Percentiles rank a stretch among this genome's conserved stretches.
Evolutionary conservation across 2,113 vertebrate genomes (phyloP).

Genomic region (Speoplatyrhinus poulsoni): DNA sequence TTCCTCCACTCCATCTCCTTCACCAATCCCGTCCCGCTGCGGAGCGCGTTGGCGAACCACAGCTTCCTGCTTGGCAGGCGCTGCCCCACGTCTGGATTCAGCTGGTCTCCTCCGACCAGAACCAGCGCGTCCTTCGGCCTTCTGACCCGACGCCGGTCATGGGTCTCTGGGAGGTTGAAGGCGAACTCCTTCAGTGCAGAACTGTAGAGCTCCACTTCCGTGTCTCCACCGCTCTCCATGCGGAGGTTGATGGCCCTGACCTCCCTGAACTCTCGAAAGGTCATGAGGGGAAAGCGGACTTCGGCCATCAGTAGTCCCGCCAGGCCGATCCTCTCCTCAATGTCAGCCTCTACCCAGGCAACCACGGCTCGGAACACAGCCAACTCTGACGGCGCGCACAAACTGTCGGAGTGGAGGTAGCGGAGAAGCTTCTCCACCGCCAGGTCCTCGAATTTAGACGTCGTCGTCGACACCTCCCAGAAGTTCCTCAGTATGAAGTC

Average conservation of each 20-base stretch:
- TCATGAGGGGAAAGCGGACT: conserved; percentile 90
- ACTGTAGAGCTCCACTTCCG: conserved; percentile 66
- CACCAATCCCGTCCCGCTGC: conserved; percentile 82
- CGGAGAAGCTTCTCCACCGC: conserved; percentile 74
- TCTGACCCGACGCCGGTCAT: conserved; percentile 73
- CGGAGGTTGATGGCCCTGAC: conserved; percentile 77
- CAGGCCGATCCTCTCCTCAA: conserved; percentile 62
- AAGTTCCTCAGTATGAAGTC: conserved; percentile 85
- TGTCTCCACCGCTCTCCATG: conserved; percentile 64
- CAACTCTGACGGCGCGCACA: conserved; percentile 82
- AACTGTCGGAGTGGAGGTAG: conserved; percentile 76
- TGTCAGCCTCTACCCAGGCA: conserved; percentile 81
- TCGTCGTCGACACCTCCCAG: conserved; percentile 77
- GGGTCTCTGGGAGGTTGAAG: conserved; percentile 50
- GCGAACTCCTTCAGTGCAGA: conserved; percentile 69
- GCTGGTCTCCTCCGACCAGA: conserved; percentile 84
- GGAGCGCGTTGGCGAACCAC: conserved; percentile 85
- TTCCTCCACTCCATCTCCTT: conserved; percentile 86
- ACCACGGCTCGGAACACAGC: conserved; percentile 82
- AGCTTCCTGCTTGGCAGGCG: conserved; percentile 77
- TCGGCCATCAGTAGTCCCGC: conserved; percentile 77
- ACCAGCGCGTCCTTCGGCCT: conserved; percentile 79
- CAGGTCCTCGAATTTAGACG: conserved; percentile 81
- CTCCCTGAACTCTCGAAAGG: conserved; percentile 84
- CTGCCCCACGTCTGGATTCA: conserved; percentile 74